Percentiles rank a stretch among this genome's conserved stretches.
These are phyloP conservation scores for Corythucha ciliata DNA, from an alignment of 2,888 invertebrate species.

Conservation along the genomic window DNA sequence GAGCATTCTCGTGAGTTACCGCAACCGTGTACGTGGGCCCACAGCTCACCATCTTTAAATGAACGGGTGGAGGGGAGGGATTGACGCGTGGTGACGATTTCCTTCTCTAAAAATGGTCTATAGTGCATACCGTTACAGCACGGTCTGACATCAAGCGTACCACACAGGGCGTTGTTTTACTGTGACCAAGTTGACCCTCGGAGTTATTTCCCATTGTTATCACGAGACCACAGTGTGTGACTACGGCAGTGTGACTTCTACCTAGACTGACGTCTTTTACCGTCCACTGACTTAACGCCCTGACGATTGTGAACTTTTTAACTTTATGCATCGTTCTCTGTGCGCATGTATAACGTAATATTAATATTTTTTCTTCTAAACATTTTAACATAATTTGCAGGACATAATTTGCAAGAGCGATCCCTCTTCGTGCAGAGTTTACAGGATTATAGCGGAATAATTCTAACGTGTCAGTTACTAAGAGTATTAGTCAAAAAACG, in stretches of 20 bases:
- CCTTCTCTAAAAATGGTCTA: not conserved
- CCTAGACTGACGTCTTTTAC: conserved; percentile 17
- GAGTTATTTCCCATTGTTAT: conserved; percentile 56
- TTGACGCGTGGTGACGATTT: not conserved
- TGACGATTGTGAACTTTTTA: too few relatives aligned
- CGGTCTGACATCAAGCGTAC: conserved; percentile 17
- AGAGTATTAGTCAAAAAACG: too few relatives aligned
- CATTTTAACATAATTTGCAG: too few relatives aligned
- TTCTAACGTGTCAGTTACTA: too few relatives aligned
- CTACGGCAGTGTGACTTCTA: conserved; percentile 48
- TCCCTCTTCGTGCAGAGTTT: too few relatives aligned
- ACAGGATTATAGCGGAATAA: too few relatives aligned
- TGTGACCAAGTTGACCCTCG: conserved; percentile 53
- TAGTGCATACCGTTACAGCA: conserved; percentile 18
- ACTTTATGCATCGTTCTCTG: too few relatives aligned
- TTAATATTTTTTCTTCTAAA: too few relatives aligned
- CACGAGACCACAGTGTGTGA: conserved; percentile 54
- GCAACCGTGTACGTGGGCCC: conserved; percentile 57
- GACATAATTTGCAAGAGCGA: too few relatives aligned
- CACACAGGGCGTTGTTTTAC: conserved; percentile 41
- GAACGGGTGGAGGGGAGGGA: not conserved
- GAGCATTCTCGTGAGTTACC: conserved; percentile 53
- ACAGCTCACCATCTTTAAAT: conserved; percentile 52
- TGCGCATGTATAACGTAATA: too few relatives aligned
- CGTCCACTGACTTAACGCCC: conserved; percentile 20